phyloP scores from a whole-genome alignment of 2,113 vertebrate genomes.

The Sisor rabdophorus region DNA sequence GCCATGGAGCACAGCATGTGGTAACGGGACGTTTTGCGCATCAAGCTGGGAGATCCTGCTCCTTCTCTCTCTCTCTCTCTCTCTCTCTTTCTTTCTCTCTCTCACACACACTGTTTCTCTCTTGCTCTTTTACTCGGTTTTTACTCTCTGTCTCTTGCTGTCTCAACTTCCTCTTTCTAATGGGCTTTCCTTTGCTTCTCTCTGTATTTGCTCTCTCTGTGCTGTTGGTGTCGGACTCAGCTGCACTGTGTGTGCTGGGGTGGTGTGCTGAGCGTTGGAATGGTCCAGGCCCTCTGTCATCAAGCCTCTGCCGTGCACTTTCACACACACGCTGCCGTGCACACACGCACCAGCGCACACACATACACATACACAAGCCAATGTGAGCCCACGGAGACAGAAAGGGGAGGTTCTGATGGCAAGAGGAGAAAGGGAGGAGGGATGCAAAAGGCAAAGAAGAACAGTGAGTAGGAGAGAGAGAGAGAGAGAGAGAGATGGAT shows the following conservation, averaged over 20 bases:
- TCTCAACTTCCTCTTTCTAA: conserved; percentile 14
- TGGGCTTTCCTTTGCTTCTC: conserved; percentile 2
- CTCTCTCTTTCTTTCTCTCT: neutral
- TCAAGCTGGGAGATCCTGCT: conserved; percentile 53
- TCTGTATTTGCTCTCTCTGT: conserved; percentile 12
- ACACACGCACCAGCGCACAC: conserved; percentile 30
- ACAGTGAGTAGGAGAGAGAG: conserved; percentile 51
- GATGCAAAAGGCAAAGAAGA: conserved; percentile 54
- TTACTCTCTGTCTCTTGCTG: conserved; percentile 12
- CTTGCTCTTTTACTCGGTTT: neutral
- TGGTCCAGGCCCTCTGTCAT: conserved; percentile 55
- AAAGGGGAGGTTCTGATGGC: conserved; percentile 49
- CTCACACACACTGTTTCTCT: neutral
- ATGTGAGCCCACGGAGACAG: conserved; percentile 48
- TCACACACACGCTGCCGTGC: conserved; percentile 36
- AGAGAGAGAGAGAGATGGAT: conserved; percentile 56
- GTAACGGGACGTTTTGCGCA: conserved; percentile 71
- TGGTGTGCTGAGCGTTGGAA: conserved; percentile 46
- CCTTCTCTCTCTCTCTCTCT: conserved; percentile 29
- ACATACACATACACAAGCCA: conserved; percentile 45
- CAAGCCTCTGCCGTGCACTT: conserved; percentile 47
- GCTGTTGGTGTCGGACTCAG: conserved; percentile 30
- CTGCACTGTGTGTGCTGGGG: conserved; percentile 36
- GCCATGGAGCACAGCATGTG: conserved; percentile 97
- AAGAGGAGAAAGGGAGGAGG: conserved; percentile 55